phyloP scores from a whole-genome alignment of 2,888 invertebrate species.

The Nomada hirtipes region DNA sequence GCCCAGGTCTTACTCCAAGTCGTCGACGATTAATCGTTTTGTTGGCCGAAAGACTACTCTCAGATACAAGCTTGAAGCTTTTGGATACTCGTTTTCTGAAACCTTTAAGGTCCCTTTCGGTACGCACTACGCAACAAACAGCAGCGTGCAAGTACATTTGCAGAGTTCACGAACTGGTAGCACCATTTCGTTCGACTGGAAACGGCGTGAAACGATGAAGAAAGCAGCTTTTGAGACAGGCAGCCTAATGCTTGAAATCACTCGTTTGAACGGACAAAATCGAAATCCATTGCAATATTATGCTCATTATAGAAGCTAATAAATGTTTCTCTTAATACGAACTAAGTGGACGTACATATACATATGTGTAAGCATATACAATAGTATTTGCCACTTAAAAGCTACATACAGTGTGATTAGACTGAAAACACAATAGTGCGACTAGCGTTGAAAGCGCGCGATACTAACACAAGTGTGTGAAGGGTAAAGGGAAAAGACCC shows the following conservation, averaged over 20 bases:
- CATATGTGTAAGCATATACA: slow-evolving; percentile 1
- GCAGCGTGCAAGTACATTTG: slow-evolving; percentile 28
- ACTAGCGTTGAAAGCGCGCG: slow-evolving; percentile 74
- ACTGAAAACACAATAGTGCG: slow-evolving; percentile 71
- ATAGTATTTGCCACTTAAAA: slow-evolving; percentile 37
- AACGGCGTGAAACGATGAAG: not conserved
- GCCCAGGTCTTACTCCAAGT: slow-evolving; percentile 44
- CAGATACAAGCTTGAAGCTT: slow-evolving; percentile 23
- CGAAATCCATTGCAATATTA: slow-evolving; percentile 26
- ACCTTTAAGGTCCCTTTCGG: not conserved
- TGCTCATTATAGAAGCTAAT: slow-evolving; percentile 26
- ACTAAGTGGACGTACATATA: slow-evolving; percentile 42
- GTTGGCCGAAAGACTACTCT: slow-evolving; percentile 60
- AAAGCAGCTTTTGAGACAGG: not conserved
- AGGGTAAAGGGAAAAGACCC: not conserved
- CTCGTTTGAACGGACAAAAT: slow-evolving; percentile 20
- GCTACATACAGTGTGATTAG: slow-evolving; percentile 44
- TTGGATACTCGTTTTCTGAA: slow-evolving; percentile 9
- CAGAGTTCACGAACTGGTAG: slow-evolving; percentile 2
- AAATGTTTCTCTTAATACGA: slow-evolving; percentile 36
- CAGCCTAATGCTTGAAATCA: not conserved
- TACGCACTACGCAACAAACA: slow-evolving; percentile 19
- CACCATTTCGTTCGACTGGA: not conserved
- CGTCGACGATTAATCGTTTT: slow-evolving; percentile 40
- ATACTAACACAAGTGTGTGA: slow-evolving; percentile 52